Conservation (phyloP, 2,888 invertebrate species). For the Blera fallax region DNA sequence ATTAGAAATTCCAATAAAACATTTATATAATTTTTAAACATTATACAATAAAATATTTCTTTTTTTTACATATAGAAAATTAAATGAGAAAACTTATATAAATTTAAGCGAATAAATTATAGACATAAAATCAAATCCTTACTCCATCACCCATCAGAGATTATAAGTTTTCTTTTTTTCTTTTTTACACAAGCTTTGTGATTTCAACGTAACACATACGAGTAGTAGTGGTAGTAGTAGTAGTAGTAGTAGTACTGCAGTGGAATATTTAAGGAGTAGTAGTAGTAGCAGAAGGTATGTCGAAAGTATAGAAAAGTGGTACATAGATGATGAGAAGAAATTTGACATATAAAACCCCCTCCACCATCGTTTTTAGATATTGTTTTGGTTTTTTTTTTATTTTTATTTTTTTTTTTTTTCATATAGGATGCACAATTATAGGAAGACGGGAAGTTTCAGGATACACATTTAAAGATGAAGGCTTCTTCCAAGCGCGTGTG, state of each 20-base stretch:
- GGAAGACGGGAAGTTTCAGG: constrained; percentile 57
- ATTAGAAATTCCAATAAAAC: constrained; percentile 69
- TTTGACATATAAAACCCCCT: constrained; percentile 32
- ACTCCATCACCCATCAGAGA: constrained; percentile 58
- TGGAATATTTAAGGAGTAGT: constrained; percentile 9
- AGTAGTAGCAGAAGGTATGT: constrained; percentile 29
- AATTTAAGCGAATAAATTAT: constrained; percentile 59
- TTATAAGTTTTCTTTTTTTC: neutral
- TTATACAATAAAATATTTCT: constrained; percentile 26
- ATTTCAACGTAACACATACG: constrained; percentile 25
- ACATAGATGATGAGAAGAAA: constrained; percentile 48
- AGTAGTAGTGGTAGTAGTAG: constrained; percentile 13
- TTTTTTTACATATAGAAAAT: constrained; percentile 44
- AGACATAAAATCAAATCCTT: constrained; percentile 56
- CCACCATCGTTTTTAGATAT: constrained; percentile 51
- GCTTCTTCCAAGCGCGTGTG: constrained; percentile 61
- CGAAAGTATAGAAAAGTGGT: constrained; percentile 19
- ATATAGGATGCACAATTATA: constrained; percentile 50
- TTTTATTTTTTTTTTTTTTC: constrained; percentile 12
- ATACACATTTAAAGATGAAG: constrained; percentile 67
- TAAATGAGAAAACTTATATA: constrained; percentile 40
- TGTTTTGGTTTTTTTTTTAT: neutral
- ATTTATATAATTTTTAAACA: constrained; percentile 57
- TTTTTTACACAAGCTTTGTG: constrained; percentile 22
- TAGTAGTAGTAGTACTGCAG: constrained; percentile 35